These are phyloP conservation scores for Cryptomyrus ogoouensis DNA, from an alignment of 2,113 vertebrate species.

Conservation along the genomic window DNA sequence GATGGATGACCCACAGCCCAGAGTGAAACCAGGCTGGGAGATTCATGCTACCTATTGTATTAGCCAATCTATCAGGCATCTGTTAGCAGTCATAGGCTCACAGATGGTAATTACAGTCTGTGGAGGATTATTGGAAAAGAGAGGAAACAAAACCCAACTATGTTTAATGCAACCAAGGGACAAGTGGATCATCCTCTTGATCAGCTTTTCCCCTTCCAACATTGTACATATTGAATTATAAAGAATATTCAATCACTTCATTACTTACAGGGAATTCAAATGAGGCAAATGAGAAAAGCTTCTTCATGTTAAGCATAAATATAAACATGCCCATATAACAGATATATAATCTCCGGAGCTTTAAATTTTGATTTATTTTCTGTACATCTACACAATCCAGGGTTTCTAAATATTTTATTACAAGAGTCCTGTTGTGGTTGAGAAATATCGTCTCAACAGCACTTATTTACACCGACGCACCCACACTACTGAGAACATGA, in stretches of 20 bases:
- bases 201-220: neutral
- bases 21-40: neutral
- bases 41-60: neutral
- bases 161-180: neutral
- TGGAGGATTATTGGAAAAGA: neutral
- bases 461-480: neutral
- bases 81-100: neutral
- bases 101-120: neutral
- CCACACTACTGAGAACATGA: neutral
- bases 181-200: neutral
- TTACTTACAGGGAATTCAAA: neutral
- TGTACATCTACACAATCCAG: neutral
- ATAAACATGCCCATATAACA: no score
- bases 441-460: neutral
- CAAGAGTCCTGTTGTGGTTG: neutral
- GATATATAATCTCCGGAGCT: no score
- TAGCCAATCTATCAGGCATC: neutral
- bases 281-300: neutral
- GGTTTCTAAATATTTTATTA: neutral
- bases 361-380: neutral
- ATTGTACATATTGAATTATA: neutral
- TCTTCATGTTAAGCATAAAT: neutral
- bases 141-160: neutral
- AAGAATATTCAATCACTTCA: neutral
- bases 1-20: neutral